Percentiles rank a stretch among this genome's conserved stretches.
Conservation (phyloP, 2,797 vertebrate species). For the Enteromius paludinosus region DNA sequence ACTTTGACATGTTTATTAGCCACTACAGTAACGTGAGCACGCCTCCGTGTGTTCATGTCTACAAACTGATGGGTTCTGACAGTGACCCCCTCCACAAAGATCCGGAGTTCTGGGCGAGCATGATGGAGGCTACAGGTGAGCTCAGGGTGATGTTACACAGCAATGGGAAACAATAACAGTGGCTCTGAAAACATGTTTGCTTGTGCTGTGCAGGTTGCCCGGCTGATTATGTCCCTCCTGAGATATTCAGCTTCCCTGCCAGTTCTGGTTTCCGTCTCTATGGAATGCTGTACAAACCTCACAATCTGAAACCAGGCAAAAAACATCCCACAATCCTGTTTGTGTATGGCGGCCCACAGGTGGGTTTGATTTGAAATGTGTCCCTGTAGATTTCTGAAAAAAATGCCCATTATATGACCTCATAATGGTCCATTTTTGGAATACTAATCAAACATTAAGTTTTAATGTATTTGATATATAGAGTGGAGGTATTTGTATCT, state of each 20-base stretch:
- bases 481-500: too few relatives aligned
- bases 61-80: constrained; percentile 86
- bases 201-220: constrained; percentile 84
- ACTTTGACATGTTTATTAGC: constrained; percentile 97
- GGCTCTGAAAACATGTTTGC: constrained; percentile 1
- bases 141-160: neutral
- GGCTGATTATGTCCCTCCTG: constrained; percentile 91
- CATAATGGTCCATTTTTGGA: neutral
- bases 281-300: constrained; percentile 97
- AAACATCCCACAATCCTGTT: constrained; percentile 96
- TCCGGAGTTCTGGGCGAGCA: constrained; percentile 96
- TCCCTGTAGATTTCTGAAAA: neutral
- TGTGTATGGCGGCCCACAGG: constrained; percentile 96
- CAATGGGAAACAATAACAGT: neutral
- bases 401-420: neutral
- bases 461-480: too few relatives aligned
- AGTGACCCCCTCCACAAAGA: constrained; percentile 84
- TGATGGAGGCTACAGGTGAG: constrained; percentile 96
- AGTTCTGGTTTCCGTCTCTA: constrained; percentile 90
- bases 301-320: constrained; percentile 87
- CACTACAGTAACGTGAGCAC: constrained; percentile 97
- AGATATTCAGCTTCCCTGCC: constrained; percentile 93
- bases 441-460: too few relatives aligned
- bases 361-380: constrained; percentile 62
- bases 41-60: constrained; percentile 93